These are phyloP conservation scores for Crotalus viridis DNA, from an alignment of 2,113 vertebrate genomes.

Conservation along the genomic window DNA sequence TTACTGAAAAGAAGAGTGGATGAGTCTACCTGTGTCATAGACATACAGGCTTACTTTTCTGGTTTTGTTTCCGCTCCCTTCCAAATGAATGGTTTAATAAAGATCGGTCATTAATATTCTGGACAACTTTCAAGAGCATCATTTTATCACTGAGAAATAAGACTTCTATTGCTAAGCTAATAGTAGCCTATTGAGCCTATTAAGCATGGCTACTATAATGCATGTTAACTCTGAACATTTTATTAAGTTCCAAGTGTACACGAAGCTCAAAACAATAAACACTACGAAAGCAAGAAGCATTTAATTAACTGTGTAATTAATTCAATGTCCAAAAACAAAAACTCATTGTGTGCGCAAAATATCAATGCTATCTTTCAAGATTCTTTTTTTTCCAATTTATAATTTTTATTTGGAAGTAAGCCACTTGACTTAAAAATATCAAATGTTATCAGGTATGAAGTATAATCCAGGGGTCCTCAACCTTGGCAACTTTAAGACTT, in stretches of 20 bases:
- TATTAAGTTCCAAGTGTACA: not conserved
- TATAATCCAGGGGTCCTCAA: not conserved
- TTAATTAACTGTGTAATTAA: not conserved
- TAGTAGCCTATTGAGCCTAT: not conserved
- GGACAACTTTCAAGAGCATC: not conserved
- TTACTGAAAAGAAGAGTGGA: conserved; percentile 4
- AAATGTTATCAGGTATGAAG: not conserved
- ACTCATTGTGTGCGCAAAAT: not conserved
- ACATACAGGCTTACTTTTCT: not conserved
- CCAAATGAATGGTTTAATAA: not conserved
- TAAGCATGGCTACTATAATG: not conserved
- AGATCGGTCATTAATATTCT: not conserved
- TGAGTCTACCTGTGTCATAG: not conserved
- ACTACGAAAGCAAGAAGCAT: not conserved
- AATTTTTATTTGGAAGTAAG: not conserved
- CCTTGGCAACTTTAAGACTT: no score
- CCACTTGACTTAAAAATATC: conserved; percentile 6
- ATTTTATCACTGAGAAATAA: not conserved
- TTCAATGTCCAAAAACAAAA: conserved; percentile 15
- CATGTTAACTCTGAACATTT: not conserved
- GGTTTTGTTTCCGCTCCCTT: not conserved
- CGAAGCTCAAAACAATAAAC: not conserved
- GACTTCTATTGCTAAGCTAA: not conserved
- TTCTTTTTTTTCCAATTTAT: not conserved
- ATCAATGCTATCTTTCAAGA: not conserved